These are phyloP conservation scores for Epizoanthus rinbou DNA, from an alignment of 92 coral and sea anemone species.

Conservation along the genomic window DNA sequence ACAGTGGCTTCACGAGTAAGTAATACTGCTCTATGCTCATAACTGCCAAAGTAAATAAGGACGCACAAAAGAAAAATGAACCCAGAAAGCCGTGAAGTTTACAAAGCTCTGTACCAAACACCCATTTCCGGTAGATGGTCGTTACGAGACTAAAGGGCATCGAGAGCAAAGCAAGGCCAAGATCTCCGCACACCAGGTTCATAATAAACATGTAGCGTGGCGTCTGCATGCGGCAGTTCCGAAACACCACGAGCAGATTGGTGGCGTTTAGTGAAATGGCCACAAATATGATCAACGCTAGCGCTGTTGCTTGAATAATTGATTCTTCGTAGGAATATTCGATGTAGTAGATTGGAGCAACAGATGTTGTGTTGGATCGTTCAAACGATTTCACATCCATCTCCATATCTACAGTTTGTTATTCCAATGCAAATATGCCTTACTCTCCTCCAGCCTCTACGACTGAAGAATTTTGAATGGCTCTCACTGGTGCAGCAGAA, in stretches of 20 bases:
- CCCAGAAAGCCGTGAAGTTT: constrained; percentile 87
- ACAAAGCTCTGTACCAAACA: constrained; percentile 73
- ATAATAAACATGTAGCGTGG: constrained; percentile 88
- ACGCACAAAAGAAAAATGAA: constrained; percentile 83
- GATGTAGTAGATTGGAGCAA: not conserved
- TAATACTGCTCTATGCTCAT: constrained; percentile 91
- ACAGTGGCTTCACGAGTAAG: constrained; percentile 80
- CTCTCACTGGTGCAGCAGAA: not conserved
- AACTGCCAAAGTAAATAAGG: constrained; percentile 81
- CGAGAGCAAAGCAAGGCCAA: constrained; percentile 80
- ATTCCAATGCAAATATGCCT: not conserved
- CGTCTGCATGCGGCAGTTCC: constrained; percentile 86
- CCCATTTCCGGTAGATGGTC: constrained; percentile 78
- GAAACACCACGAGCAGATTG: constrained; percentile 67
- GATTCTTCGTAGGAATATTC: constrained; percentile 54
- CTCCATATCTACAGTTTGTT: not conserved
- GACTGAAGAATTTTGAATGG: not conserved
- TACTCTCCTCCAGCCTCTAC: not conserved
- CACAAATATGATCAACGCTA: constrained; percentile 66
- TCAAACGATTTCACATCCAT: constrained; percentile 15
- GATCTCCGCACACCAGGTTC: constrained; percentile 78
- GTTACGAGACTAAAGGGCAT: constrained; percentile 87
- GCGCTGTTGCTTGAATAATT: constrained; percentile 57
- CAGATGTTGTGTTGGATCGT: constrained; percentile 4
- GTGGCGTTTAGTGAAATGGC: constrained; percentile 71